Evolutionary conservation across 2,888 invertebrate genomes (phyloP).

Genomic region (Oscheius sp.): DNA sequence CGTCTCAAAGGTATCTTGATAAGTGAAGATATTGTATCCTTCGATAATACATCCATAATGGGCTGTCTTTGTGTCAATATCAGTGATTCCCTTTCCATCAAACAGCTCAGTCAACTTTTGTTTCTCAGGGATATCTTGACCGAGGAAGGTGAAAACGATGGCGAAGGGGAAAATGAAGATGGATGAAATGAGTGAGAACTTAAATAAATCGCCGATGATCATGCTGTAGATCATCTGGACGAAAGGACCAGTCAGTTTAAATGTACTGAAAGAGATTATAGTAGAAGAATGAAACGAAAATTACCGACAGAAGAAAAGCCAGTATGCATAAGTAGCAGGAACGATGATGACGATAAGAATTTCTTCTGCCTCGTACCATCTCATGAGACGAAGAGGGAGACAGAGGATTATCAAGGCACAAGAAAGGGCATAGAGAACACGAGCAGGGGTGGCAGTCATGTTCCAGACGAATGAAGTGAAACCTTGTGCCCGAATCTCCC

Average conservation of each 20-base stretch:
- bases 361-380: constrained; percentile 81
- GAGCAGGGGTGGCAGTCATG: constrained; percentile 92
- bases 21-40: constrained; percentile 68
- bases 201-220: constrained; percentile 97
- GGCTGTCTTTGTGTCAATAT: background rate
- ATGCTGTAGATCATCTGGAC: constrained; percentile 99
- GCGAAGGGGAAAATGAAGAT: constrained; percentile 94
- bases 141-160: constrained; percentile 85
- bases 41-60: constrained; percentile 43
- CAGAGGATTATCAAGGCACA: constrained; percentile 80
- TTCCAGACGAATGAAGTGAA: constrained; percentile 87
- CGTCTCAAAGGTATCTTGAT: constrained; percentile 84
- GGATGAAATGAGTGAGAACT: constrained; percentile 94
- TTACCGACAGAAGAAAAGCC: constrained; percentile 99
- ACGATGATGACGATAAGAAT: constrained; percentile 89
- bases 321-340: constrained; percentile 94
- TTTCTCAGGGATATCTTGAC: constrained; percentile 78
- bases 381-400: constrained; percentile 55
- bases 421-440: constrained; percentile 88
- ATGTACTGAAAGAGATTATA: too few relatives aligned
- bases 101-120: constrained; percentile 52
- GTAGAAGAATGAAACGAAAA: background rate
- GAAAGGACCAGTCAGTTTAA: constrained; percentile 88
- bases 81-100: constrained; percentile 6
- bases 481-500: constrained; percentile 93